Percentiles rank a stretch among this genome's conserved stretches.
Conservation (phyloP, 2,113 vertebrate genomes). For the Manacus vitellinus region DNA sequence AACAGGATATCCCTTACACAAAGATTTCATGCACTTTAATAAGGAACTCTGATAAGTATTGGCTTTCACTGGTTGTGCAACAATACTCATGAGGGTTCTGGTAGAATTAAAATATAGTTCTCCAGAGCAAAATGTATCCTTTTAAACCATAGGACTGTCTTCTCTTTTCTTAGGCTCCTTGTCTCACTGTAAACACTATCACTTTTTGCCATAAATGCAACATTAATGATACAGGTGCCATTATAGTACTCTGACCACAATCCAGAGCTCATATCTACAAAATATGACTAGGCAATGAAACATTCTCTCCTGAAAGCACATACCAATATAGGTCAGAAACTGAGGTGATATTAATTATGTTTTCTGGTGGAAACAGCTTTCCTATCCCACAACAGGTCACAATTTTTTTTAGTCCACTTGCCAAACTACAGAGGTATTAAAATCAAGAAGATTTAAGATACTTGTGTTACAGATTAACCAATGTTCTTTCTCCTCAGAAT, state of each 20-base stretch:
- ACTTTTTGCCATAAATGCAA: background rate
- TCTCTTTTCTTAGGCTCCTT: background rate
- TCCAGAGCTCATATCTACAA: background rate
- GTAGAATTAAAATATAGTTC: background rate
- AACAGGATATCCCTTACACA: background rate
- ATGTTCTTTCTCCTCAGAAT: background rate
- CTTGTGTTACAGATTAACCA: background rate
- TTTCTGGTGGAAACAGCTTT: background rate
- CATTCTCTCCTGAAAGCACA: background rate
- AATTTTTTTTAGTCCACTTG: background rate
- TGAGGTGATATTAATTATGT: background rate
- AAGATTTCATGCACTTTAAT: background rate
- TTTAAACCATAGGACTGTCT: background rate
- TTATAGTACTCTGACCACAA: background rate
- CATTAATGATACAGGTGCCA: background rate
- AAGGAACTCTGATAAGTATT: background rate
- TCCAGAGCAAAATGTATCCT: background rate
- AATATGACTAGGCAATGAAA: background rate
- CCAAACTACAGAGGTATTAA: background rate
- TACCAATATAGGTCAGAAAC: background rate
- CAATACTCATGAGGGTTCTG: background rate
- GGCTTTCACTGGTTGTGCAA: background rate
- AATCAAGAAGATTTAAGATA: background rate
- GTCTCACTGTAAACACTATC: background rate
- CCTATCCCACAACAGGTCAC: background rate